phyloP scores from a whole-genome alignment of 2,888 invertebrate species.

The Serrognathus titanus region DNA sequence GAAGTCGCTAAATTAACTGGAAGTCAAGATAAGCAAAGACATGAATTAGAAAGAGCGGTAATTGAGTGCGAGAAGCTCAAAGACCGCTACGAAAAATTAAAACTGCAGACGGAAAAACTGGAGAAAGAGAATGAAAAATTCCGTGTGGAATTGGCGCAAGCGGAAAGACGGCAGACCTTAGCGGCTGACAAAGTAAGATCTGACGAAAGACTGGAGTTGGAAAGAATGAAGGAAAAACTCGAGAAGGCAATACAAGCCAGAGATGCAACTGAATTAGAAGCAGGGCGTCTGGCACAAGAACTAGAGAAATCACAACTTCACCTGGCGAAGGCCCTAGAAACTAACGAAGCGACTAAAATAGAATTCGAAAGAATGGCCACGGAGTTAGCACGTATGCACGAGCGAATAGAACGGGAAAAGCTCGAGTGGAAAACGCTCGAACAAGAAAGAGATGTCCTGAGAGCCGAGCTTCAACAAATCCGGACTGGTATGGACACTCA shows the following conservation, averaged over 20 bases:
- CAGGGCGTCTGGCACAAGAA: conserved; percentile 78
- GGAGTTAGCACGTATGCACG: conserved; percentile 77
- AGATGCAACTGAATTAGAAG: conserved; percentile 82
- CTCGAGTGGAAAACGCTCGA: conserved; percentile 68
- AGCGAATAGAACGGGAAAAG: conserved; percentile 71
- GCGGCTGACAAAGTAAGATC: conserved; percentile 63
- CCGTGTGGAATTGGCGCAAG: conserved; percentile 64
- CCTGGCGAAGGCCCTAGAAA: conserved; percentile 78
- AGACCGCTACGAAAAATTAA: conserved; percentile 80
- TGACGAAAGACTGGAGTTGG: conserved; percentile 74
- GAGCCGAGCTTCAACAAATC: conserved; percentile 66
- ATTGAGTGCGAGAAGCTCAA: conserved; percentile 87
- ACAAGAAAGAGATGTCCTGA: conserved; percentile 69
- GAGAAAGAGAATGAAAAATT: conserved; percentile 77
- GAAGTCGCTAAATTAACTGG: conserved; percentile 73
- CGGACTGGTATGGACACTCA: conserved; percentile 63
- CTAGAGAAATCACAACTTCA: conserved; percentile 82
- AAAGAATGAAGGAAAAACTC: conserved; percentile 78
- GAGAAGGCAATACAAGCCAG: conserved; percentile 80
- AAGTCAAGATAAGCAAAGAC: conserved; percentile 75
- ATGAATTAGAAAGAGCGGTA: conserved; percentile 77
- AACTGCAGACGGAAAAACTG: conserved; percentile 64
- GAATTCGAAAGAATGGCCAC: conserved; percentile 83
- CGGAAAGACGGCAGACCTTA: conserved; percentile 59
- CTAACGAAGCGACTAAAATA: conserved; percentile 76